Percentiles rank a stretch among this genome's conserved stretches.
phyloP scores from a whole-genome alignment of 2,113 vertebrate genomes.

The Malurus cyaneus region DNA sequence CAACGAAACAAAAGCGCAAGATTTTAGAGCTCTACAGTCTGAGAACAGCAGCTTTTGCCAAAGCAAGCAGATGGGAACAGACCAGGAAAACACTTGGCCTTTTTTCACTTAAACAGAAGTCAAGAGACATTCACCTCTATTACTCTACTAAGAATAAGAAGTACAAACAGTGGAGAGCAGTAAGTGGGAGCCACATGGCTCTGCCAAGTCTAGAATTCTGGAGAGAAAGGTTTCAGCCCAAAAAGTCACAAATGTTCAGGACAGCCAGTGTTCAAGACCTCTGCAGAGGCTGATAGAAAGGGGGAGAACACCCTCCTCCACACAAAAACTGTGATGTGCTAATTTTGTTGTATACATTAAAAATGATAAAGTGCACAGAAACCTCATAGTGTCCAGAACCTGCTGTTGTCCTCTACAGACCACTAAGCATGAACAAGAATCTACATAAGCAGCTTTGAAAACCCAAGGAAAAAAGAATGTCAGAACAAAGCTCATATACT shows the following conservation, averaged over 20 bases:
- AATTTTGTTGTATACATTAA: neutral
- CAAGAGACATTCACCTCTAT: neutral
- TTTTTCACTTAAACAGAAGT: neutral
- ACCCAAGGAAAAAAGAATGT: neutral
- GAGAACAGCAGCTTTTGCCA: neutral
- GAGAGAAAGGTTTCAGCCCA: neutral
- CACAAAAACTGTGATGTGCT: neutral
- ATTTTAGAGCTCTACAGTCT: neutral
- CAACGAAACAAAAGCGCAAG: neutral
- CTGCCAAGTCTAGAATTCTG: neutral
- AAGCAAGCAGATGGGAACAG: neutral
- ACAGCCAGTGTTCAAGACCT: neutral
- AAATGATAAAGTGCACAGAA: neutral
- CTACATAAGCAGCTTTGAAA: neutral
- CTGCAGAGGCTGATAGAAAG: neutral
- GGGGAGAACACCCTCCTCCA: neutral
- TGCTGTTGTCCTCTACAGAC: neutral
- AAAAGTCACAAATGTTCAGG: neutral
- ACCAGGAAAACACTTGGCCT: neutral
- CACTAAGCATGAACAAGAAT: neutral
- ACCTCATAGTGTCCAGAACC: neutral
- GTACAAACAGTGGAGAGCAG: neutral
- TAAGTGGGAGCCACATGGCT: neutral
- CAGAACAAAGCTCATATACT: neutral
- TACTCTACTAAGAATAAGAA: neutral